Base-by-base conservation (phyloP, 2,888 invertebrate species). In the Ectemnius lituratus region DNA sequence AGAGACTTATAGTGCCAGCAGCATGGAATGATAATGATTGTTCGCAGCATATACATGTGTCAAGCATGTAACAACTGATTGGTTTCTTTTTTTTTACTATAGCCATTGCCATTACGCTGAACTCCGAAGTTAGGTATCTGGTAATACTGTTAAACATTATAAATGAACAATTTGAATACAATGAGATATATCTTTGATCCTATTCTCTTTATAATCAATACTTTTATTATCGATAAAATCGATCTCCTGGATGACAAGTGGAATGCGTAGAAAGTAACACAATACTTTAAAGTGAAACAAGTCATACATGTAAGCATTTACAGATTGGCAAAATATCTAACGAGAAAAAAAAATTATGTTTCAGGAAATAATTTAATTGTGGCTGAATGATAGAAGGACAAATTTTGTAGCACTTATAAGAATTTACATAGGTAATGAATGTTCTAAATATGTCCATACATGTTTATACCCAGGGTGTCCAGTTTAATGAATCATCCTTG, bases 301-400 rank as follows among this genome's bases (percentile, higher is more conserved):
- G 8, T 67, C 27, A 76, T 74, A 70, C 70, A 37, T 70, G 62
- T 80, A 80, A 59, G 58, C 11, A 23, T 62, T 69, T 46, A 37
- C 37, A 67, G 76, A 83, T 83, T 83, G 78, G 73, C 74, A 70
- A 73, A 23, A 61, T 72, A 68, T 82, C 83, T 83, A 83, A 83
- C 73, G 56, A 78, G 72, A 56, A 77, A 73, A 75, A 82, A 82
- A 85, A 65, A 88, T 88, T 90, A 86, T 90, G 89, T 90, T 90
- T 88, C 90, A 90, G 89, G 88, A 87, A 85, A 82, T 89, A 90
- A 87, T 88, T 83, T 86, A 79, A 85, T 86, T 86, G 85, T 86
- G 89, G 88, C 86, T 84, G 88, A 89, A 83, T 87, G 85, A 86
- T 87, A 85, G 81, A 86, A 83, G 88, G 86, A 84, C 84, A 85